Evolutionary conservation across 92 coral and sea anemone genomes (phyloP), one percentile per base, ranked within the genome.

Genomic region (Scolanthus callimorphus): DNA sequence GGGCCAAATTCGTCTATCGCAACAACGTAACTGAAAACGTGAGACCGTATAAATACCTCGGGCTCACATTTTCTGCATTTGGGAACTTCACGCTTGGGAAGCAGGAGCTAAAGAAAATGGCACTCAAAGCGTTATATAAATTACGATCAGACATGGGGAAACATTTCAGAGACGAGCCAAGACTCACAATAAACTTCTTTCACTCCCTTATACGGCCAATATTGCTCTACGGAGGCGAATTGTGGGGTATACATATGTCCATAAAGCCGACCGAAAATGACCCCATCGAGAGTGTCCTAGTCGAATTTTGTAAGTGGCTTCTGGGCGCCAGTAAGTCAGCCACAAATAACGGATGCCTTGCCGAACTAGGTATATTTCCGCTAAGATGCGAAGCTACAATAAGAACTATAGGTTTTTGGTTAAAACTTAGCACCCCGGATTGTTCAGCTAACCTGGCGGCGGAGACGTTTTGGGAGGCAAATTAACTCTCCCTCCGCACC

Each of bases 101-200:
- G 17, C 52, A 46, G 52, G 52, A 46, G 22, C 52, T 46, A 6
- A 46, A 9, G 17, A 46, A 46, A 20, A 20, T 19, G 8, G 52
- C 52, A 9, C 23, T 46, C 6, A 46, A 46, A 46, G 52, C 52
- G 22, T 20, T 46, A 46, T 46, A 46, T 21, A 46, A 46, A 46
- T 19, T 46, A 19, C 12, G 12, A 46, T 10, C 12, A 46, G 52
- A 46, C 19, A 46, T 46, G 52, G 52, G 52, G 17, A 46, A 46
- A 11, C 52, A 46, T 20, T 46, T 20, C 22, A 19, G 52, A 21
- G 52, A 46, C 12, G 17, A 46, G 8, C 12, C 23, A 4, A 9
- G 23, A 46, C 23, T 46, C 4, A 46, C 52, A 46, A 20, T 46
- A 10, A 46, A 46, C 4, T 34, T 34, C 41, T 34, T 6, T 6